phyloP scores from a whole-genome alignment of 2,113 vertebrate genomes.

The Zapus hudsonius region DNA sequence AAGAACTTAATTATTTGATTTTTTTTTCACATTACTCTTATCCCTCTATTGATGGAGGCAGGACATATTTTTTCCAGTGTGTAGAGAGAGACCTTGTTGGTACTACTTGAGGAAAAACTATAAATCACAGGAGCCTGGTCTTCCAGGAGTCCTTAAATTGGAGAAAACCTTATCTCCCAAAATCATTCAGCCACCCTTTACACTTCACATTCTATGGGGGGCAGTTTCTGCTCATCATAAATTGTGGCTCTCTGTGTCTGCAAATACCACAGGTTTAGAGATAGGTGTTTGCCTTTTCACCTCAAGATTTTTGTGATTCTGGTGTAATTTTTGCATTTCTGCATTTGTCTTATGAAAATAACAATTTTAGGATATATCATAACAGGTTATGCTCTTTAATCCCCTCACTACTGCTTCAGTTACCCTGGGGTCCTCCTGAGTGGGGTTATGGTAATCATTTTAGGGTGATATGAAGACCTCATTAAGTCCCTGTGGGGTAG shows the following conservation, averaged over 20 bases:
- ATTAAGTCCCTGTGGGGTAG: too few species aligned
- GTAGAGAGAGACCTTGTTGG: neutral
- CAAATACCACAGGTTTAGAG: neutral
- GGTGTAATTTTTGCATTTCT: too few species aligned
- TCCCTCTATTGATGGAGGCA: accelerated
- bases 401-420: too few species aligned
- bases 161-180: neutral
- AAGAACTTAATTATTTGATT: neutral
- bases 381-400: too few species aligned
- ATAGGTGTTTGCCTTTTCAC: accelerated
- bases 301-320: too few species aligned
- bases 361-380: too few species aligned
- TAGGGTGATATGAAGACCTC: too few species aligned
- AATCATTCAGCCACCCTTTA: neutral
- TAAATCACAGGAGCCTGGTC: too few species aligned
- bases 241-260: neutral
- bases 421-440: too few species aligned
- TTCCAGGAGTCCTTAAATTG: neutral
- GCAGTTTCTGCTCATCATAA: neutral
- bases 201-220: neutral
- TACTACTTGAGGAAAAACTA: neutral
- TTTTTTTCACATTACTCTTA: neutral
- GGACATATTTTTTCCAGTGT: neutral
- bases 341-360: too few species aligned
- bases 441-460: too few species aligned